Base-by-base conservation (phyloP, 2,888 invertebrate species). In the Campoplex capitator region DNA sequence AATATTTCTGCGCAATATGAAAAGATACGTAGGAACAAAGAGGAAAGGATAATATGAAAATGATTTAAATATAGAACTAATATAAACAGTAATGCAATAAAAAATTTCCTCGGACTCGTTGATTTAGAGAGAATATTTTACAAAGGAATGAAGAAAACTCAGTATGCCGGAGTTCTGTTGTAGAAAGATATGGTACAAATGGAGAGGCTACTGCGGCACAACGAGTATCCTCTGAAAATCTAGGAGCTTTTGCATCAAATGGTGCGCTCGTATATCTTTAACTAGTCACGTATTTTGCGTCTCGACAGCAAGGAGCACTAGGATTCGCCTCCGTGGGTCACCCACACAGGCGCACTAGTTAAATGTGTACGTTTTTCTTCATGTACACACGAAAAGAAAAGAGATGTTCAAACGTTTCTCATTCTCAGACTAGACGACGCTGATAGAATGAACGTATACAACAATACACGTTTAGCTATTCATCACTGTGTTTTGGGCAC, bases 231-330 rank as follows among this genome's bases (percentile, higher is more conserved):
- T 71, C 23, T 42, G 85, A 81, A 77, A 85, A 76, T 85, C 35
- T 23, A 67, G 42, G 42, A 67, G 58, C 32, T 81, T 65, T 54
- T 56, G 70, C 68, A 79, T 83, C 83, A 32, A 76, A 71, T 48
- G 83, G 38, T 54, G 58, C 75, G 35, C 38, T 62, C 75, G 58
- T 62, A 75, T 75, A 75, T 75, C 42, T 75, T 70, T 73, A 58
- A 81, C 65, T 78, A 78, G 77, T 78, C 73, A 85, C 76, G 77
- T 82, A 81, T 85, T 73, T 81, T 35, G 58, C 71, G 68, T 67
- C 71, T 38, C 45, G 73, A 62, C 71, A 71, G 62, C 70, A 35
- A 54, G 75, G 62, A 45, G 8, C 18, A 35, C 58, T 38, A 35
- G 71, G 28, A 51, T 35, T 48, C 35, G 51, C 35, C 48, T 71